phyloP scores from a whole-genome alignment of 2,797 vertebrate species.

The Rhynchonycteris naso region DNA sequence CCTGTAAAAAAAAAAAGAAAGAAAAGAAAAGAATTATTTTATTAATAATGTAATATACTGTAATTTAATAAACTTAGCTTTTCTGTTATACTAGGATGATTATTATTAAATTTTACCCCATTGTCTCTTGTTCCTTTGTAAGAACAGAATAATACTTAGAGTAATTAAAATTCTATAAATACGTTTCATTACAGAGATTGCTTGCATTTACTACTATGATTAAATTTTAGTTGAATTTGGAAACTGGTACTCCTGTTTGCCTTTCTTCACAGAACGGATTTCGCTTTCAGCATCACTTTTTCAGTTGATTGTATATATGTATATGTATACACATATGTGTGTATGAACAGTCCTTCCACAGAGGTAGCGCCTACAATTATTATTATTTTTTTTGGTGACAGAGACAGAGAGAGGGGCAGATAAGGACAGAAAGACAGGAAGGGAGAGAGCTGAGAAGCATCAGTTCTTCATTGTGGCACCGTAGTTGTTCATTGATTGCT shows the following conservation, averaged over 20 bases:
- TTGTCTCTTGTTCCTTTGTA: constrained; percentile 1
- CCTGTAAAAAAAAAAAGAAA: too few species aligned
- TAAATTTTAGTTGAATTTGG: neutral
- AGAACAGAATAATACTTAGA: constrained; percentile 3
- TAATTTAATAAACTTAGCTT: constrained; percentile 8
- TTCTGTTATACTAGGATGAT: neutral
- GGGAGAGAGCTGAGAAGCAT: too few species aligned
- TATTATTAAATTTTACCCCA: neutral
- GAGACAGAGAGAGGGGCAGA: too few species aligned
- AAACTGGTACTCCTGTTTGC: neutral
- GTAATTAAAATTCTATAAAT: neutral
- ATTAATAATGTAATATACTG: neutral
- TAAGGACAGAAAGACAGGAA: too few species aligned
- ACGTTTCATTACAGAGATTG: neutral
- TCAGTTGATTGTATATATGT: neutral
- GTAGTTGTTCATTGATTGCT: too few species aligned
- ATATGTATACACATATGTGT: neutral
- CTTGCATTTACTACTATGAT: neutral
- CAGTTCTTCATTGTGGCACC: too few species aligned
- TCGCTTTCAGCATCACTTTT: neutral
- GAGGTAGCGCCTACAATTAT: neutral
- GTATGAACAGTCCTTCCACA: neutral
- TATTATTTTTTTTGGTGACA: neutral
- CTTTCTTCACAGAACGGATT: neutral
- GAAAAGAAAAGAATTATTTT: constrained; percentile 12